Conservation (phyloP, 2,888 invertebrate genomes). For the Epirrhoe tristata region DNA sequence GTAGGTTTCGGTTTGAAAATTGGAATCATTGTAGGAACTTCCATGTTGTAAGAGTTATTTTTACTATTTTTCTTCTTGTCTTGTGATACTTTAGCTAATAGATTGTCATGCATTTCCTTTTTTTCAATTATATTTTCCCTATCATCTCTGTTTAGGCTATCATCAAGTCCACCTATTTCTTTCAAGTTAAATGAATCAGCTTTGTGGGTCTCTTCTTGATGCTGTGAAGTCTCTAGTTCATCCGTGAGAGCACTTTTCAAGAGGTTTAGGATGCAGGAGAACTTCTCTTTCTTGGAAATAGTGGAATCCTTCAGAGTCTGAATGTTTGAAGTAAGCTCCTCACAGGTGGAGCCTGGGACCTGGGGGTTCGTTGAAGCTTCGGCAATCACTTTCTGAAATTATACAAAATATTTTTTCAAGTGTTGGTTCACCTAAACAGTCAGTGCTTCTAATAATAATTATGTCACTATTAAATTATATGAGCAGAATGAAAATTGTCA, state of each 20-base stretch:
- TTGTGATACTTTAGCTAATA: slow-evolving; percentile 37
- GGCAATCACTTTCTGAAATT: slow-evolving; percentile 19
- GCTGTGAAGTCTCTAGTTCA: slow-evolving; percentile 32
- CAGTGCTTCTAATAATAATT: too few relatives aligned
- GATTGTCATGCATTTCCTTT: slow-evolving; percentile 27
- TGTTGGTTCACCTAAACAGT: too few relatives aligned
- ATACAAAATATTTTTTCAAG: background rate
- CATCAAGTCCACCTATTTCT: slow-evolving; percentile 28
- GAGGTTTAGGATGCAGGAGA: slow-evolving; percentile 46
- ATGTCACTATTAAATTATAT: too few relatives aligned
- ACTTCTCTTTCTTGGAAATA: slow-evolving; percentile 46
- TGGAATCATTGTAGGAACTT: slow-evolving; percentile 37
- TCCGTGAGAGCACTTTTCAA: slow-evolving; percentile 48
- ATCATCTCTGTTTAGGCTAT: slow-evolving; percentile 2
- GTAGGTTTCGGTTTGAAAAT: slow-evolving; percentile 38
- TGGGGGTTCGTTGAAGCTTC: slow-evolving; percentile 13
- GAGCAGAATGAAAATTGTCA: too few relatives aligned
- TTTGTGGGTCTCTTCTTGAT: slow-evolving; percentile 14
- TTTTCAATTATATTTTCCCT: slow-evolving; percentile 26
- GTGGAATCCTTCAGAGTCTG: slow-evolving; percentile 42
- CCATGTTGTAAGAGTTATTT: slow-evolving; percentile 24
- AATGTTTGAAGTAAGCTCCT: slow-evolving; percentile 34
- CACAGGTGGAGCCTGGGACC: slow-evolving; percentile 16
- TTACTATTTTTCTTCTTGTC: slow-evolving; percentile 36
- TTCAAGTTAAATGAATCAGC: slow-evolving; percentile 28